Evolutionary conservation across 2,113 vertebrate species (phyloP).

Genomic region (Falcunculus frontatus): DNA sequence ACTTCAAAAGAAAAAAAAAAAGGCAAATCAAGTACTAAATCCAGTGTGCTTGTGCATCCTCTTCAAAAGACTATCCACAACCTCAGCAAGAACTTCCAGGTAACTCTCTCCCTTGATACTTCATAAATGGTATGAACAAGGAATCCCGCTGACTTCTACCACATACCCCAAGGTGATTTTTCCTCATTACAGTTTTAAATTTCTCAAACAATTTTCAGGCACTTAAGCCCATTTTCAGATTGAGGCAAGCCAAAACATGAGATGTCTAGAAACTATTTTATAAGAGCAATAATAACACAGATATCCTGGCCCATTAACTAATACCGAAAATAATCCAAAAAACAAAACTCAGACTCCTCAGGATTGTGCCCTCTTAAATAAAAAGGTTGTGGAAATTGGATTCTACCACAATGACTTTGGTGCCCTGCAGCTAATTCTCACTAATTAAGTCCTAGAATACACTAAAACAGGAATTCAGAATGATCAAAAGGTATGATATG

Average conservation of each 20-base stretch:
- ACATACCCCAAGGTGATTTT: neutral
- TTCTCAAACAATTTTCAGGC: conserved; percentile 29
- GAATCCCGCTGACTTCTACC: neutral
- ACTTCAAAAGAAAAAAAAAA: neutral
- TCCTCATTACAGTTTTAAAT: neutral
- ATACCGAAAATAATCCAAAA: neutral
- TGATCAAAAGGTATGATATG: conserved; percentile 17
- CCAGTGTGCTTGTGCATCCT: neutral
- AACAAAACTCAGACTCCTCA: neutral
- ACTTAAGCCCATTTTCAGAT: neutral
- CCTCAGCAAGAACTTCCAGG: neutral
- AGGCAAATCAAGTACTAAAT: neutral
- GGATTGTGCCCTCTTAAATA: neutral
- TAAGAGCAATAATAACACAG: neutral
- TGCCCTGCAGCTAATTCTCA: conserved; percentile 3
- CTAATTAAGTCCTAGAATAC: conserved; percentile 40
- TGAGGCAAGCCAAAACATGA: conserved; percentile 35
- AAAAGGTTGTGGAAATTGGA: conserved; percentile 17
- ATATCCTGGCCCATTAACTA: neutral
- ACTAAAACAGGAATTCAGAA: conserved; percentile 1
- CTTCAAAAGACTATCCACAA: neutral
- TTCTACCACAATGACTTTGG: neutral
- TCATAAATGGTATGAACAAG: neutral
- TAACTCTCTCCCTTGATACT: neutral
- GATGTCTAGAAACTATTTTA: conserved; percentile 1